phyloP scores from a whole-genome alignment of 2,113 vertebrate genomes.

The Brachyhypopomus occidentalis region DNA sequence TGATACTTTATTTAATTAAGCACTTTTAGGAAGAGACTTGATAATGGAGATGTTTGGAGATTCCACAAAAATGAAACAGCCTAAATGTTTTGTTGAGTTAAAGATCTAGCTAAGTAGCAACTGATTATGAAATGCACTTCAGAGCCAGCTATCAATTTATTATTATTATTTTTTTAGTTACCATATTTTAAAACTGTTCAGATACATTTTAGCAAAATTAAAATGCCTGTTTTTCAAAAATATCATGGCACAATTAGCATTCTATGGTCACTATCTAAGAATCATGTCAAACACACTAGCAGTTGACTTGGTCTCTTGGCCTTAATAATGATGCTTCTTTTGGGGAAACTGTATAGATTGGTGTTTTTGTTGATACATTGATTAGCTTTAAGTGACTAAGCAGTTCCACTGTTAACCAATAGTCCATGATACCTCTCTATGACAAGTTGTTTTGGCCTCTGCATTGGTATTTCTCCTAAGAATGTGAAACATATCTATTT shows the following conservation, averaged over 20 bases:
- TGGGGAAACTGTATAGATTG: neutral
- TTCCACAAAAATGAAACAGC: too few relatives aligned
- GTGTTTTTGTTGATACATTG: too few relatives aligned
- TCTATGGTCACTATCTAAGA: neutral
- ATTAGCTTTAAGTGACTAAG: too few relatives aligned
- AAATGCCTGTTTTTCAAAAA: neutral
- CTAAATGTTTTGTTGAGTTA: too few relatives aligned
- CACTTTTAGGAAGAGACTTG: conserved; percentile 6
- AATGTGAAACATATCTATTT: neutral
- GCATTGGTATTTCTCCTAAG: neutral
- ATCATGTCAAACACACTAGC: neutral
- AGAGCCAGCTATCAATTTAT: neutral
- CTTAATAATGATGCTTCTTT: neutral
- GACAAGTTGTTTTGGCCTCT: neutral
- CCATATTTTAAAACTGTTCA: neutral
- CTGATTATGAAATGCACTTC: neutral
- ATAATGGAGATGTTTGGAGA: too few relatives aligned
- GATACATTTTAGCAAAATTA: neutral
- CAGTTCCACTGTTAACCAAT: neutral
- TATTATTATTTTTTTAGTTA: neutral
- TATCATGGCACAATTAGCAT: neutral
- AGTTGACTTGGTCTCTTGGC: neutral
- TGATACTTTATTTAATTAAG: conserved; percentile 1
- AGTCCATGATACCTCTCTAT: neutral
- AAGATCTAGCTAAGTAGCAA: neutral